phyloP scores from a whole-genome alignment of 2,888 invertebrate genomes.

The Melinaea menophilus region DNA sequence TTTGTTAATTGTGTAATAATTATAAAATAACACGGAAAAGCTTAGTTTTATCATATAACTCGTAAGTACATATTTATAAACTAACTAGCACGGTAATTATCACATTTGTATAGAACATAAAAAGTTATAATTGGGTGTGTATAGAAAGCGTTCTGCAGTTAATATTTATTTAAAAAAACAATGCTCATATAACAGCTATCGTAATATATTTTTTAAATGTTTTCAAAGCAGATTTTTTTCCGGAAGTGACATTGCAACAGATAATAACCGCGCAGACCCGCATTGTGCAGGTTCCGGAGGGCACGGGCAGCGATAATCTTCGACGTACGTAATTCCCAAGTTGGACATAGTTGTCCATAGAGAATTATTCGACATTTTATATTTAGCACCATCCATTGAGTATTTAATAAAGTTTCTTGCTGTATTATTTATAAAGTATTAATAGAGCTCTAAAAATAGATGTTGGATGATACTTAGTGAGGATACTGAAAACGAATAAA shows the following conservation, averaged over 20 bases:
- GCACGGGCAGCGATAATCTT: constrained; percentile 66
- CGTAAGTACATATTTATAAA: no score
- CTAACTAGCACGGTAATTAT: no score
- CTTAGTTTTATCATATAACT: no score
- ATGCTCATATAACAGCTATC: no score
- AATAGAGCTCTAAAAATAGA: neutral
- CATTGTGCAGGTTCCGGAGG: constrained; percentile 67
- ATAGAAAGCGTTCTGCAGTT: no score
- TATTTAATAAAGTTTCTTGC: neutral
- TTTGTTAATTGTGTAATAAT: neutral
- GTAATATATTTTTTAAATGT: constrained; percentile 6
- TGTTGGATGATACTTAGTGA: no score
- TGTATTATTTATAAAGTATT: no score
- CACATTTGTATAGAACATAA: no score
- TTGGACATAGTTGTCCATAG: constrained; percentile 45
- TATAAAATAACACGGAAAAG: no score
- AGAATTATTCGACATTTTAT: constrained; percentile 32
- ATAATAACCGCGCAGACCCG: constrained; percentile 63
- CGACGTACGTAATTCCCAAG: constrained; percentile 68
- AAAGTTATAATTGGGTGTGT: no score
- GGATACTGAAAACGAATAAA: no score
- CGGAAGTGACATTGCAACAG: constrained; percentile 74
- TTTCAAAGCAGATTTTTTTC: constrained; percentile 17
- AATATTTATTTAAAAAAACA: no score
- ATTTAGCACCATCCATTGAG: neutral